Conservation (phyloP, 2,113 vertebrate species). For the Parotia lawesii region DNA sequence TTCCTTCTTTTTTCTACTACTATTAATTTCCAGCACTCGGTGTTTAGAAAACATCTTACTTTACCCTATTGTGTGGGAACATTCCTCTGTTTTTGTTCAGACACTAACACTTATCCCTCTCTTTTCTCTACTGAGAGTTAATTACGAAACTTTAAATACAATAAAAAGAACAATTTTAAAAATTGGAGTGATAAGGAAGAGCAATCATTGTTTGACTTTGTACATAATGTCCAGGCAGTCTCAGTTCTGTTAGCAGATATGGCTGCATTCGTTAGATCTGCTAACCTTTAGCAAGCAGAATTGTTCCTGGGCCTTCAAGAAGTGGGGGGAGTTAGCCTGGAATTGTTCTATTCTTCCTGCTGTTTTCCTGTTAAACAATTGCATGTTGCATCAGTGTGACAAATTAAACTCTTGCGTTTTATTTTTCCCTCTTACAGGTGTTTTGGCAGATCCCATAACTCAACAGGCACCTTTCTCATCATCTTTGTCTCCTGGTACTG, state of each 20-base stretch:
- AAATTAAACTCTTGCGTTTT: not conserved
- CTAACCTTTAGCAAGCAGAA: not conserved
- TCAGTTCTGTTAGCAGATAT: not conserved
- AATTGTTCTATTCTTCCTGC: not conserved
- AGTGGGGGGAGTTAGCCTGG: not conserved
- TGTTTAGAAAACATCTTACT: not conserved
- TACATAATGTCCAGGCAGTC: not conserved
- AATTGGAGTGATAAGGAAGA: not conserved
- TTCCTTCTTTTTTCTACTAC: not conserved
- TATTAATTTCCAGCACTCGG: not conserved
- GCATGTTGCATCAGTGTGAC: not conserved
- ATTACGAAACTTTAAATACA: not conserved
- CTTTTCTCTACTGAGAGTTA: not conserved
- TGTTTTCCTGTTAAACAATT: not conserved
- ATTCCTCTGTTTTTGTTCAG: not conserved
- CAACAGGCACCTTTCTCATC: conserved; percentile 72
- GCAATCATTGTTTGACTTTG: not conserved
- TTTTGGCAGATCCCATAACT: conserved; percentile 78
- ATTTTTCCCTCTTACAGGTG: conserved; percentile 47
- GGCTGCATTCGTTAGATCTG: not conserved
- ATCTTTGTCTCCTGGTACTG: conserved; percentile 62
- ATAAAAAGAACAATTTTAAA: not conserved
- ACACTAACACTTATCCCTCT: not conserved
- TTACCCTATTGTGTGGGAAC: not conserved
- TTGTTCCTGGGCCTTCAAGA: not conserved